Evolutionary conservation across 2,888 invertebrate genomes (phyloP).

Genomic region (Hymenopus coronatus): DNA sequence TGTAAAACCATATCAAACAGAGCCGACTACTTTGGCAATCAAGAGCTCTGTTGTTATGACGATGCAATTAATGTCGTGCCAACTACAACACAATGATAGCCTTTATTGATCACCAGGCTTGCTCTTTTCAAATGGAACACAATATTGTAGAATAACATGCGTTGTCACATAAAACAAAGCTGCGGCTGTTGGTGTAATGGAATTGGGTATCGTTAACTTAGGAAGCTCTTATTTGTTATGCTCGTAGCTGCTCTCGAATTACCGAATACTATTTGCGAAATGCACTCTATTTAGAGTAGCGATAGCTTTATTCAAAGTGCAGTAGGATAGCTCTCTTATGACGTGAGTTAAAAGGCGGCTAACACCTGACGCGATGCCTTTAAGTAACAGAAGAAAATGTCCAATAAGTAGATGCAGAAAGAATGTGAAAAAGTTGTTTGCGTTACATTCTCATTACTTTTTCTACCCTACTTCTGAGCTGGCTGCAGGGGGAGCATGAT

Average conservation of each 20-base stretch:
- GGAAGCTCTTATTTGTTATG: not conserved
- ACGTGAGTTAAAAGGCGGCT: too few species aligned
- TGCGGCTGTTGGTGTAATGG: not conserved
- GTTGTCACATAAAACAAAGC: not conserved
- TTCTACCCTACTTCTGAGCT: too few species aligned
- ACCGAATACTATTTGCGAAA: not conserved
- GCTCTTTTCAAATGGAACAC: not conserved
- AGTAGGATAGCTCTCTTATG: too few species aligned
- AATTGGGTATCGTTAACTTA: not conserved
- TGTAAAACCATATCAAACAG: not conserved
- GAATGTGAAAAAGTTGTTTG: too few species aligned
- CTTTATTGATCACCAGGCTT: not conserved
- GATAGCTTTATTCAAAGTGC: too few species aligned
- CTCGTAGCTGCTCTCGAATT: not conserved
- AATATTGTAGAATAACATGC: not conserved
- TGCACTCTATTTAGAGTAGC: not conserved
- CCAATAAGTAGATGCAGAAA: too few species aligned
- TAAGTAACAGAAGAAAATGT: too few species aligned
- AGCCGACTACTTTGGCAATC: not conserved
- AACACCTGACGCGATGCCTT: too few species aligned
- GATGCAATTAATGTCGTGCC: not conserved
- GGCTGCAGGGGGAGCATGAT: too few species aligned
- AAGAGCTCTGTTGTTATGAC: not conserved
- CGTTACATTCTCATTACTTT: too few species aligned
- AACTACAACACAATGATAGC: not conserved